Base-by-base conservation (phyloP, 2,797 vertebrate genomes). In the Hirundo rustica region DNA sequence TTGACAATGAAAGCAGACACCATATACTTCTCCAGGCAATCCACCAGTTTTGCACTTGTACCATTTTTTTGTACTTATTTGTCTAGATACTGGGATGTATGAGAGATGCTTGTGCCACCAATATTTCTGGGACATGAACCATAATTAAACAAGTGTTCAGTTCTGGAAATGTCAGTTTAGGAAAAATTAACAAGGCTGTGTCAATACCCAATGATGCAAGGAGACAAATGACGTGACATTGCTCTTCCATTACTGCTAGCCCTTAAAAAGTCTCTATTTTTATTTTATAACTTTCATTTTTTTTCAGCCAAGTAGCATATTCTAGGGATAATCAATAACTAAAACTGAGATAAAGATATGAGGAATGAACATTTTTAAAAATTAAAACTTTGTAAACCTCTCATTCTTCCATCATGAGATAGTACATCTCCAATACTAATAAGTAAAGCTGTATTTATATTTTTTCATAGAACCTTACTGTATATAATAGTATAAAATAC, bases 61-160 rank as follows among this genome's bases (percentile, higher is more conserved):
- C 32, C 2, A 50, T 40, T 62, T 89, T 89, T 84, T 83, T 55
- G 29, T 45, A 45, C 10, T 30, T 72, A 48, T 48, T 79, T 88
- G 16, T 51, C 14, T 44, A 81, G 60, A 80, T 84, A 80, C 30
- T 54, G 47, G 19, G 40, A 60, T 64, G 36, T 23, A 10, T 68
- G 74, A 26, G 48, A 84, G 12, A 54, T 48, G 11, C 4, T 65
- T 92, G 72, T 74, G 80, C 27, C 55, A 74, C 21, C 44, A 62
- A 5, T 88, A 61, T 73, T 92, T 89, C 66, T 53, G 17, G 38
- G 16, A 85, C 1, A 1, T 55, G 81, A 85, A 36, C 18, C 4
- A 64, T 45, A 94, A 92, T 86, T 92, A 89, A 81, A 26, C 21
- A 91, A 71, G 22, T 44, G 34, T 72, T 94, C 85, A 62, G 51